Evolutionary conservation across 2,888 invertebrate genomes (phyloP).

Genomic region (Euzophera pinguis): DNA sequence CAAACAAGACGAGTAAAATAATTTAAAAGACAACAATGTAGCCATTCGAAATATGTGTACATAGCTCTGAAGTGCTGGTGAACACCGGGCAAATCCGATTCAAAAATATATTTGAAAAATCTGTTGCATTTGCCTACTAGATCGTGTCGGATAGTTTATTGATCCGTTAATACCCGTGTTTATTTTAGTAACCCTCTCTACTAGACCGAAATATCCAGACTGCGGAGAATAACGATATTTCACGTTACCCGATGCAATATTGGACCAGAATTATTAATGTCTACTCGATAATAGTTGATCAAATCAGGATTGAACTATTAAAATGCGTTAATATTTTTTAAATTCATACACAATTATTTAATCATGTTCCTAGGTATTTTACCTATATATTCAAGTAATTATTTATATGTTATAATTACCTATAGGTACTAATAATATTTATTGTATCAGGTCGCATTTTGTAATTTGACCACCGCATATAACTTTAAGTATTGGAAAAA

Average conservation of each 20-base stretch:
- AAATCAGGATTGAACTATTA: neutral
- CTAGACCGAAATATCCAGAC: neutral
- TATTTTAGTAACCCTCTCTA: conserved; percentile 3
- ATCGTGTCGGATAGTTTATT: conserved; percentile 2
- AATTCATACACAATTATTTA: no score
- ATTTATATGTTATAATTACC: no score
- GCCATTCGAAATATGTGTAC: neutral
- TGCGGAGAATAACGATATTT: conserved; percentile 2
- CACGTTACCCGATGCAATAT: conserved; percentile 2
- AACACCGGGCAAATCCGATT: neutral
- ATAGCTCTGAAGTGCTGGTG: neutral
- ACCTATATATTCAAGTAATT: no score
- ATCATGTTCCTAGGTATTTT: no score
- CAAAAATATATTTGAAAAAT: conserved; percentile 10
- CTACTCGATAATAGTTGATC: neutral
- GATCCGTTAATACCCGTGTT: conserved; percentile 10
- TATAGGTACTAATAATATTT: no score
- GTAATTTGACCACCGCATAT: no score
- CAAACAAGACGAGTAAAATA: no score
- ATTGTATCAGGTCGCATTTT: no score
- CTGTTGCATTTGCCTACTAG: conserved; percentile 6
- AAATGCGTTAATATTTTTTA: no score
- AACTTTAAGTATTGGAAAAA: no score
- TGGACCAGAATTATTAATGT: neutral
- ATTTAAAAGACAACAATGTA: neutral